Percentiles rank a stretch among this genome's conserved stretches.
Evolutionary conservation across 2,113 vertebrate genomes (phyloP).

Genomic region (Passerina amoena): DNA sequence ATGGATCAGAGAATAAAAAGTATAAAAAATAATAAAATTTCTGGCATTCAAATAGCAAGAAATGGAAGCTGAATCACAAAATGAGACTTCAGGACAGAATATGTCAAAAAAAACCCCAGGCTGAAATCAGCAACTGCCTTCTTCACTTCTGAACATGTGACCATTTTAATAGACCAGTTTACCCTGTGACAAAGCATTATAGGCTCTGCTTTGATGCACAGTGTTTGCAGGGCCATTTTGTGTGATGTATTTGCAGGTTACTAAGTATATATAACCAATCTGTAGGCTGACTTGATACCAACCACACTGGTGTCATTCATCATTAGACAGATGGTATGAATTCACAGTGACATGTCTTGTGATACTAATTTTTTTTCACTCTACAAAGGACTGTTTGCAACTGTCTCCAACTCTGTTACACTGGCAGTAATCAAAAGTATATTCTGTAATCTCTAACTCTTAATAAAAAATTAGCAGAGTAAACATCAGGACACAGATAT

Average conservation of each 20-base stretch:
- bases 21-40: neutral
- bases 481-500: neutral
- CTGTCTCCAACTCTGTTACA: neutral
- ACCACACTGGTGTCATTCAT: neutral
- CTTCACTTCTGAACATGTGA: neutral
- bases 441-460: neutral
- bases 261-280: neutral
- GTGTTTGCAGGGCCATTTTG: neutral
- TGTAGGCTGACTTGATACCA: constrained; percentile 3
- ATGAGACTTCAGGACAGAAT: neutral
- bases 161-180: neutral
- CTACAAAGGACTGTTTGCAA: neutral
- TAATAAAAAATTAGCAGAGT: neutral
- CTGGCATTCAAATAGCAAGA: neutral
- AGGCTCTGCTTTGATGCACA: neutral
- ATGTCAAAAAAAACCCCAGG: neutral
- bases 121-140: neutral
- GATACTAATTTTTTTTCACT: neutral
- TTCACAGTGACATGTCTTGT: neutral
- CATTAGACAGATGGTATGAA: constrained; percentile 14
- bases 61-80: neutral
- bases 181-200: neutral
- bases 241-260: neutral
- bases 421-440: neutral
- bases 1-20: neutral